phyloP scores from a whole-genome alignment of 2,113 vertebrate species.

The Thalassoma bifasciatum region DNA sequence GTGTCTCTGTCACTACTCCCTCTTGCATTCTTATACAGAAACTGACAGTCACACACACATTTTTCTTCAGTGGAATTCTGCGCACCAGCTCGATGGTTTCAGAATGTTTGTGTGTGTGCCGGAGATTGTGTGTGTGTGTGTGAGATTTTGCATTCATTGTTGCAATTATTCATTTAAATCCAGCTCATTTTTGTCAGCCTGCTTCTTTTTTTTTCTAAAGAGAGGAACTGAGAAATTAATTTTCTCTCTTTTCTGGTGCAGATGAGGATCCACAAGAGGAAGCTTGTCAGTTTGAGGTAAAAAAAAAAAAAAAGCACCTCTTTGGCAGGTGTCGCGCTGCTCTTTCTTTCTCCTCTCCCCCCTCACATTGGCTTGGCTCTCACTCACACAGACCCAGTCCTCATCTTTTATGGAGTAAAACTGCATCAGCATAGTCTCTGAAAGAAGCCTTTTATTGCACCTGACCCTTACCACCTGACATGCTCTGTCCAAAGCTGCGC shows the following conservation, averaged over 20 bases:
- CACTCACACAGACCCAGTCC: conserved; percentile 10
- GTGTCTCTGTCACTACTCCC: conserved; percentile 7
- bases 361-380: conserved; percentile 37
- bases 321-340: conserved; percentile 40
- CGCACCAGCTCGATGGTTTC: conserved; percentile 31
- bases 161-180: conserved; percentile 65
- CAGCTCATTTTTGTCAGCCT: conserved; percentile 17
- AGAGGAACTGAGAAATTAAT: conserved; percentile 58
- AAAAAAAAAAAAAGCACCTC: conserved; percentile 17
- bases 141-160: conserved; percentile 63
- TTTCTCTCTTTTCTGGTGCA: conserved; percentile 46
- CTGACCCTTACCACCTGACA: conserved; percentile 56
- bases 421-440: conserved; percentile 42
- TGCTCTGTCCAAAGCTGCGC: conserved; percentile 26
- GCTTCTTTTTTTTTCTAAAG: not conserved
- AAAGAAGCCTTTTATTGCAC: conserved; percentile 61
- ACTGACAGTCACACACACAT: conserved; percentile 5
- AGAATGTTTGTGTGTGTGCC: conserved; percentile 21
- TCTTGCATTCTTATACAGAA: conserved; percentile 28
- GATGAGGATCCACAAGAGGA: conserved; percentile 30
- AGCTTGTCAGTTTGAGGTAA: conserved; percentile 34
- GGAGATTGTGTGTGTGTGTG: conserved; percentile 21
- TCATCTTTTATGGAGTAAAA: conserved; percentile 63
- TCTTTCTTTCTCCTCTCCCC: conserved; percentile 34
- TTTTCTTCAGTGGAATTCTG: conserved; percentile 10